Percentiles rank a stretch among this genome's conserved stretches.
phyloP scores from a whole-genome alignment of 2,797 vertebrate genomes.

The Sandelia bainsii region DNA sequence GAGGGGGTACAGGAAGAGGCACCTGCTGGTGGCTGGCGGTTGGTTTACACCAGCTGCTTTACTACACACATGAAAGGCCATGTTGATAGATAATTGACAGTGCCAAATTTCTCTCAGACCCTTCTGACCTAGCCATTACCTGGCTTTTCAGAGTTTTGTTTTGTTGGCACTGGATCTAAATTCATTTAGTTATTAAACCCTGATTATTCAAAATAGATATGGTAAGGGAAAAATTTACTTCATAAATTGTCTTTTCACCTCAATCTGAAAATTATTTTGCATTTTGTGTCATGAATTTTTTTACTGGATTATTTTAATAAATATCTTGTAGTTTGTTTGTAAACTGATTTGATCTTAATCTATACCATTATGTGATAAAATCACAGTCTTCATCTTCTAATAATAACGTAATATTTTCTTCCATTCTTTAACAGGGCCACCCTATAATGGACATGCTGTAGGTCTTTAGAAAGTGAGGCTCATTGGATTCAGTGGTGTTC shows the following conservation, averaged over 20 bases:
- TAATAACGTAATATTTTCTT: slow-evolving; percentile 14
- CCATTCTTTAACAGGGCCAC: slow-evolving; percentile 75
- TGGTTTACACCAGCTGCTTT: slow-evolving; percentile 77
- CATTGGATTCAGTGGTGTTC: slow-evolving; percentile 79
- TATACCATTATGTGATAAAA: neutral
- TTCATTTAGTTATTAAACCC: neutral
- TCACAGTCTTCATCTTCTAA: neutral
- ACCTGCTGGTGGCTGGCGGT: slow-evolving; percentile 77
- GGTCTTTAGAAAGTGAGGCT: slow-evolving; percentile 76
- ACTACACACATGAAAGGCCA: slow-evolving; percentile 73
- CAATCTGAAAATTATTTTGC: slow-evolving; percentile 2
- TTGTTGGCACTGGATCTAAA: slow-evolving; percentile 7
- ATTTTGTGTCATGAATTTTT: neutral
- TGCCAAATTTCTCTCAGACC: slow-evolving; percentile 47
- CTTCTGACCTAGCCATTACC: slow-evolving; percentile 51
- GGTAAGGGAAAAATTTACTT: neutral
- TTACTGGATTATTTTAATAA: neutral
- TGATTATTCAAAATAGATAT: slow-evolving; percentile 2
- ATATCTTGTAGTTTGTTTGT: neutral
- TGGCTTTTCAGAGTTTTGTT: slow-evolving; percentile 24
- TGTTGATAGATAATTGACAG: slow-evolving; percentile 66
- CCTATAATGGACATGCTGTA: slow-evolving; percentile 82
- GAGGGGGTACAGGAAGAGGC: slow-evolving; percentile 73
- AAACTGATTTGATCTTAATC: slow-evolving; percentile 4
- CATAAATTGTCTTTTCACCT: slow-evolving; percentile 3